Percentiles rank a stretch among this genome's conserved stretches.
These are phyloP conservation scores for Phanerotoma sp. DNA, from an alignment of 2,888 invertebrate genomes.

Conservation along the genomic window DNA sequence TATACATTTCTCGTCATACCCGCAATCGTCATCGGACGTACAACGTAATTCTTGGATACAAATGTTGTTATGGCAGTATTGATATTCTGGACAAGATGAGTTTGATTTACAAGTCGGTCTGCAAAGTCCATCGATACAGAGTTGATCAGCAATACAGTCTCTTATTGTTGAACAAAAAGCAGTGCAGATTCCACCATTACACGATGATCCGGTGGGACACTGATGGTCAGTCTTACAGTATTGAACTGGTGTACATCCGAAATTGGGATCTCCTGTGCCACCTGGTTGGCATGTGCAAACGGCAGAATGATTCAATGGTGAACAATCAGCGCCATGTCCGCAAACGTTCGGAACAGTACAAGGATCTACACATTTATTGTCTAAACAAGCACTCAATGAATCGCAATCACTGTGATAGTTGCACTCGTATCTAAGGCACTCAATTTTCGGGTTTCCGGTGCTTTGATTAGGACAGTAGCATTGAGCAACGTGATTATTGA, in stretches of 20 bases:
- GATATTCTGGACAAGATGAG: slow-evolving; percentile 80
- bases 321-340: slow-evolving; percentile 77
- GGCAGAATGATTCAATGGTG: slow-evolving; percentile 75
- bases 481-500: slow-evolving; percentile 68
- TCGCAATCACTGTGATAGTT: slow-evolving; percentile 76
- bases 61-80: slow-evolving; percentile 80
- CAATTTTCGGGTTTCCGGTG: slow-evolving; percentile 70
- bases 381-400: slow-evolving; percentile 71
- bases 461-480: slow-evolving; percentile 78
- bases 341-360: slow-evolving; percentile 81
- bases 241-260: slow-evolving; percentile 81
- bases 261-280: slow-evolving; percentile 81
- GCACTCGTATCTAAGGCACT: slow-evolving; percentile 77
- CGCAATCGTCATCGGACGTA: slow-evolving; percentile 71
- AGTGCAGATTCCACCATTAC: slow-evolving; percentile 79
- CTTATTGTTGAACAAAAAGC: slow-evolving; percentile 77
- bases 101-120: slow-evolving; percentile 74
- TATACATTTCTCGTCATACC: slow-evolving; percentile 71
- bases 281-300: slow-evolving; percentile 83
- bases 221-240: slow-evolving; percentile 80
- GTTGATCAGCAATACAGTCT: slow-evolving; percentile 82
- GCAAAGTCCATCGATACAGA: slow-evolving; percentile 84
- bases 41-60: slow-evolving; percentile 83
- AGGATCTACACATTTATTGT: slow-evolving; percentile 78
- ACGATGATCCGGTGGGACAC: slow-evolving; percentile 82